Evolutionary conservation across 2,797 vertebrate species (phyloP), one percentile per base, ranked within the genome.

Genomic region (Amblyraja radiata): DNA sequence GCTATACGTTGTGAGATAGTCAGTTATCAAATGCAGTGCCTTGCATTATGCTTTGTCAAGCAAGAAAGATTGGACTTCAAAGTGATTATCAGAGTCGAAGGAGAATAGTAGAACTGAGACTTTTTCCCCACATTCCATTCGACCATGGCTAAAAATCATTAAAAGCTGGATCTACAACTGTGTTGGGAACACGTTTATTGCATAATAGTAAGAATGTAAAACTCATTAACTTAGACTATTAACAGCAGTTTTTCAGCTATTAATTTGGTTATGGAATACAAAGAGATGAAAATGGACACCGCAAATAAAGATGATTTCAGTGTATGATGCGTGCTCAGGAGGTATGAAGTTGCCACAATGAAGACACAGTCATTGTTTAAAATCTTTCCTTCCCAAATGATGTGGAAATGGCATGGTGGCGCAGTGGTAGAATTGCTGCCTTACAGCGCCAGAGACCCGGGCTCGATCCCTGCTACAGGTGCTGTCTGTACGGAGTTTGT

Each of bases 381-480:
- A 36, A 93, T 73, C 94, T 93, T 94, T 68, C 68, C 16, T 93
- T 93, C 94, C 94, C 94, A 94, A 95, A 95, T 94, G 93, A 94
- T 93, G 95, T 95, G 95, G 94, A 94, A 95, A 95, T 46, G 46
- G 46, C 46, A 46, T 0, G 46, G 46, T 46, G 46, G 46, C 46
- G 46, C 46, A 46, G 46, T 46, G 46, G 46, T 46, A 46, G 46
- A 46, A 46, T 46, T 46, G 46, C 46, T 46, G 46, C 46, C 46
- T 46, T 46, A 46, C 46, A 46, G 46, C 46, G 46, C 46, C 46
- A 46, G 46, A 46, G 46, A 46, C 46, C 46, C 46, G 46, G 46
- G 46, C 5, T 46, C 2, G 46, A 46, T 46, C 46, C 46, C 46
- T 46, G 46, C 46, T 46, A 46, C 46, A 46, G 46, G 46, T 46